Percentiles rank a stretch among this genome's conserved stretches.
Evolutionary conservation across 1,140 invertebrate species (phyloP).

Genomic region (Drosophila nasuta): DNA sequence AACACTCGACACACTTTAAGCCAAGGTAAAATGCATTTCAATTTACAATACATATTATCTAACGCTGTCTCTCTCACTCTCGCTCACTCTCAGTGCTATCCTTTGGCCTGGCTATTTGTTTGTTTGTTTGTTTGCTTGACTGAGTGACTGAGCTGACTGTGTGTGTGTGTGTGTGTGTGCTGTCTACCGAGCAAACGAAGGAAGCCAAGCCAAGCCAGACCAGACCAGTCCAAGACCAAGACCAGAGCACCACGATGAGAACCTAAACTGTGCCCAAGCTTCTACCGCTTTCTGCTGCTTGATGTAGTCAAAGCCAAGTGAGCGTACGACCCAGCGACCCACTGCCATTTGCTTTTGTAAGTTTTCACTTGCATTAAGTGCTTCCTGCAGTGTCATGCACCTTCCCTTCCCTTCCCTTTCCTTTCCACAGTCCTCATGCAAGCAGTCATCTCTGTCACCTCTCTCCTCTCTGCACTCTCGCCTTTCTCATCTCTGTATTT

Average conservation of each 20-base stretch:
- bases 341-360: slow-evolving; percentile 62
- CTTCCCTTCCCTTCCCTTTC: slow-evolving; percentile 1
- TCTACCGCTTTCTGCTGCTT: too few species aligned
- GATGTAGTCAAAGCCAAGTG: slow-evolving; percentile 22
- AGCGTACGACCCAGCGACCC: slow-evolving; percentile 64
- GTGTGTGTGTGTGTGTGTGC: not conserved
- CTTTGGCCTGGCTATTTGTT: slow-evolving; percentile 35
- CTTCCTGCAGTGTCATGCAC: slow-evolving; percentile 50
- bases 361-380: slow-evolving; percentile 79
- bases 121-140: slow-evolving; percentile 59
- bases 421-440: not conserved
- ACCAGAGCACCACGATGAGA: not conserved
- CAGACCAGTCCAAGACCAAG: slow-evolving; percentile 15
- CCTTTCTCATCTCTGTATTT: not conserved
- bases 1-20: slow-evolving; percentile 23
- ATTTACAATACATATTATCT: slow-evolving; percentile 29
- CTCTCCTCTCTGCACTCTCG: not conserved
- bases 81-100: slow-evolving; percentile 27
- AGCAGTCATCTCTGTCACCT: not conserved
- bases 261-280: too few species aligned
- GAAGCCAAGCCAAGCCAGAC: slow-evolving; percentile 19
- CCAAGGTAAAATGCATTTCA: slow-evolving; percentile 24
- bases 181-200: not conserved
- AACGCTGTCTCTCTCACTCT: not conserved
- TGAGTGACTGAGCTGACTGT: slow-evolving; percentile 66